Conservation (phyloP, 2,113 vertebrate species). For the Gymnorhina tibicen region DNA sequence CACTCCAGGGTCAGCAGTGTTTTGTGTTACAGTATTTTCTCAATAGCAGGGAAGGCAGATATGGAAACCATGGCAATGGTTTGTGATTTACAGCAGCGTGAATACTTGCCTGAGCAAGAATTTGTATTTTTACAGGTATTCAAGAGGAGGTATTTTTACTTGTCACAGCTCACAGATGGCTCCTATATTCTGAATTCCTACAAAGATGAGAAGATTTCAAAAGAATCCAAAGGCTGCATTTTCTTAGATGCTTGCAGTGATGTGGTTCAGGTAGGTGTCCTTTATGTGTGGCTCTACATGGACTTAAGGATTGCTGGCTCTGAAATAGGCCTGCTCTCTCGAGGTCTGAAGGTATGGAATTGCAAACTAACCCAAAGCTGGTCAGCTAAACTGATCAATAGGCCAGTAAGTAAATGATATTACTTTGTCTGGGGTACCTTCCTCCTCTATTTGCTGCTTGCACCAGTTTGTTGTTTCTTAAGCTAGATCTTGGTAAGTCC, state of each 20-base stretch:
- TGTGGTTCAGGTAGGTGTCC: constrained; percentile 82
- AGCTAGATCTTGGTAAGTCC: fast-evolving
- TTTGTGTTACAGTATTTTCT: neutral
- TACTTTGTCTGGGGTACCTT: neutral
- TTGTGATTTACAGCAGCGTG: neutral
- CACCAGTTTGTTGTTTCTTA: neutral
- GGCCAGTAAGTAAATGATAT: neutral
- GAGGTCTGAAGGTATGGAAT: neutral
- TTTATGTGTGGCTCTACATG: neutral
- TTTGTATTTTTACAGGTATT: constrained; percentile 81
- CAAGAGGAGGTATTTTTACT: constrained; percentile 93
- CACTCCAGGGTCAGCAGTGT: neutral
- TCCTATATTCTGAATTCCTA: constrained; percentile 97
- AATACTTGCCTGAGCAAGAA: neutral
- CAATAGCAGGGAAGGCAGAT: neutral
- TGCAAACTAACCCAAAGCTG: neutral
- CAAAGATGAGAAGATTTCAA: constrained; percentile 96
- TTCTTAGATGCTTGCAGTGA: constrained; percentile 97
- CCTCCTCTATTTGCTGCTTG: neutral
- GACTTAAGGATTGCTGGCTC: neutral
- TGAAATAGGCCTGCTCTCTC: fast-evolving
- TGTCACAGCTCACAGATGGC: constrained; percentile 95
- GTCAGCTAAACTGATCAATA: neutral
- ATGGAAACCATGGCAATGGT: neutral
- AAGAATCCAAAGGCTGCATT: constrained; percentile 96